A percentile compares a stretch with the other conserved stretches of the same genome.
phyloP scores from a whole-genome alignment of 2,888 invertebrate species.

The Amblyjoppa proteus region DNA sequence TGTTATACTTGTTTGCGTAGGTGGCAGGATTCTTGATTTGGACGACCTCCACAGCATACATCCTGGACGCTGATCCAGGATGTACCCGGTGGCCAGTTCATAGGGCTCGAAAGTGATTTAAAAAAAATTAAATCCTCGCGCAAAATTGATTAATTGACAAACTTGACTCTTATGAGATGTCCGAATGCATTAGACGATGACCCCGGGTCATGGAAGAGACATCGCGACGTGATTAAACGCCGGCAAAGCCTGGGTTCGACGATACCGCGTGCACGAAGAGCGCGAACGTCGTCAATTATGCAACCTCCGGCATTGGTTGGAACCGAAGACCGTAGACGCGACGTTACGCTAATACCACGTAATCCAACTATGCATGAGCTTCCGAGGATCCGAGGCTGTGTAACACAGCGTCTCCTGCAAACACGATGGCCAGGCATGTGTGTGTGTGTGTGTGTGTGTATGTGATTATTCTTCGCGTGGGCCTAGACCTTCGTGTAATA shows the following conservation, averaged over 20 bases:
- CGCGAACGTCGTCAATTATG: constrained; percentile 60
- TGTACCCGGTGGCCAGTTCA: constrained; percentile 10
- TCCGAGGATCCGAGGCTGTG: constrained; percentile 51
- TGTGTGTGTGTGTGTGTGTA: constrained; percentile 44
- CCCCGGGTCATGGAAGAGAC: constrained; percentile 36
- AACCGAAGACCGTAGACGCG: constrained; percentile 51
- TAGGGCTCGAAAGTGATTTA: background rate
- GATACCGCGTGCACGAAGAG: constrained; percentile 26
- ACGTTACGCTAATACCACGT: constrained; percentile 59
- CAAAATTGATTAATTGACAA: constrained; percentile 13
- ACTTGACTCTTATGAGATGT: background rate
- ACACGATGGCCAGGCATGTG: constrained; percentile 27
- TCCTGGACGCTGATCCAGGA: constrained; percentile 48
- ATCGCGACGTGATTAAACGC: constrained; percentile 55
- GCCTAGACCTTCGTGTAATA: constrained; percentile 65
- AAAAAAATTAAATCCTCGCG: background rate
- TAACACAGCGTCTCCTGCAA: constrained; percentile 1
- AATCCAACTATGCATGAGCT: constrained; percentile 61
- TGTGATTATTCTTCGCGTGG: constrained; percentile 58
- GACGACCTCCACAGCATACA: constrained; percentile 58
- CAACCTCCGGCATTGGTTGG: constrained; percentile 61
- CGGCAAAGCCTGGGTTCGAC: constrained; percentile 45
- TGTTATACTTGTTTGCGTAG: constrained; percentile 60
- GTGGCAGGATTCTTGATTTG: constrained; percentile 51
- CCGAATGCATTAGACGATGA: constrained; percentile 29